Evolutionary conservation across 2,797 vertebrate species (phyloP), one percentile per base, ranked within the genome.

Genomic region (Neomorphus geoffroyi): DNA sequence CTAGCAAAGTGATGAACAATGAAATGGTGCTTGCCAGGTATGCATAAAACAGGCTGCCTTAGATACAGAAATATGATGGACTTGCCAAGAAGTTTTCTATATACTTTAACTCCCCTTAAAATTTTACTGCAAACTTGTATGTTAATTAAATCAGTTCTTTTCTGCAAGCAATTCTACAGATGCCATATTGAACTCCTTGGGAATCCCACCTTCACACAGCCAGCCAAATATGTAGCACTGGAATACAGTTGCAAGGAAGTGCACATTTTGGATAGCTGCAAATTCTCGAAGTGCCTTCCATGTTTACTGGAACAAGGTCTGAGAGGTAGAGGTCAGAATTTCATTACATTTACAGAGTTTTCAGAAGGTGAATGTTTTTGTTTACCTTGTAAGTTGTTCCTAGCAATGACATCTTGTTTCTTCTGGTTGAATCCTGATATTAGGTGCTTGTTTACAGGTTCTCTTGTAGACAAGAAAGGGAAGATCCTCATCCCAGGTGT

Each of bases 401-500:
- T 13, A 51, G n/a, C 7, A 77, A 18, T 62, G 39, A 11, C 1
- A 7, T 33, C 19, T 61, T 82, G 23, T 58, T 32, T 61, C 1
- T 41, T 27, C 48, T 51, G 9, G 7, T 32, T 72, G 43, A 53
- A 62, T 84, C 37, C 51, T 93, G 61, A 88, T 54, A 51, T 8
- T 39, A 13, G 26, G 17, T 77, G 9, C 26, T 88, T 69, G 13
- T 62, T 86, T 62, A 54, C 96, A 99, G 99, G 98, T 27, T 98
- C 93, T 15, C 97, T 99, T 92, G 51, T 99, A 57, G 98, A 99
- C 97, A 98, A 88, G 33, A 99, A 97, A 91, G 98, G 99, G 96
- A 98, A 97, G 85, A 99, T 99, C 92, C 95, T 98, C 62, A 89
- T 99, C 53, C 99, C 99, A 2, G 99, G 98, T 41, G 96, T 99